A percentile compares a stretch with the other conserved stretches of the same genome.
These are phyloP conservation scores for Brachyhypopomus gauderio DNA, from an alignment of 2,113 vertebrate genomes.

Conservation along the genomic window DNA sequence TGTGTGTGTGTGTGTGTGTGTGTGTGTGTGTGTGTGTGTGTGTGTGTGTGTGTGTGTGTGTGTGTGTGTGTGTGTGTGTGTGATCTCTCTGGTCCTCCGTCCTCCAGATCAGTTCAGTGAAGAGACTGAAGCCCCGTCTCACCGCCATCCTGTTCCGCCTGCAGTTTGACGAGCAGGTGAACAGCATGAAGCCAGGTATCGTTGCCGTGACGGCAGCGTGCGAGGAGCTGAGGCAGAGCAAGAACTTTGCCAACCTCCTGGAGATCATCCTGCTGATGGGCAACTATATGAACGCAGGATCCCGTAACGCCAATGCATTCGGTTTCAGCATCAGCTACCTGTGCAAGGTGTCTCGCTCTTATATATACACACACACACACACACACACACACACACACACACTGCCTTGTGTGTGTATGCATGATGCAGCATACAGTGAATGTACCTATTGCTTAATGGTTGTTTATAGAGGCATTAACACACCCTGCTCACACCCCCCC, in stretches of 20 bases:
- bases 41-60: too few species aligned
- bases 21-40: too few species aligned
- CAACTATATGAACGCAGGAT: constrained; percentile 91
- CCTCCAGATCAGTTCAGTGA: constrained; percentile 84
- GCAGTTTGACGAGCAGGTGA: constrained; percentile 88
- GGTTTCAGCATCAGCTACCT: constrained; percentile 86
- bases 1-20: too few species aligned
- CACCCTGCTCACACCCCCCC: not conserved
- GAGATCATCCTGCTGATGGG: constrained; percentile 84
- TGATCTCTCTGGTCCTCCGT: too few species aligned
- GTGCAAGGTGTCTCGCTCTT: constrained; percentile 75
- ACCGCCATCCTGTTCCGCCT: constrained; percentile 85
- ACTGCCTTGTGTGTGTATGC: not conserved
- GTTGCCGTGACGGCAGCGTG: constrained; percentile 90
- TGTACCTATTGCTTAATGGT: too few species aligned
- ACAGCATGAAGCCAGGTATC: constrained; percentile 89
- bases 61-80: too few species aligned
- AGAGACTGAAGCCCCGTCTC: constrained; percentile 79
- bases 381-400: not conserved
- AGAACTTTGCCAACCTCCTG: constrained; percentile 79
- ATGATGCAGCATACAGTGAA: not conserved
- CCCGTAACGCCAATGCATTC: constrained; percentile 85
- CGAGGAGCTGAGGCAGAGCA: constrained; percentile 83
- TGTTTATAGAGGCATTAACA: too few species aligned
- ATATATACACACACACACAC: not conserved